These are phyloP conservation scores for Galerucella pusilla DNA, from an alignment of 2,888 invertebrate species.

Conservation along the genomic window DNA sequence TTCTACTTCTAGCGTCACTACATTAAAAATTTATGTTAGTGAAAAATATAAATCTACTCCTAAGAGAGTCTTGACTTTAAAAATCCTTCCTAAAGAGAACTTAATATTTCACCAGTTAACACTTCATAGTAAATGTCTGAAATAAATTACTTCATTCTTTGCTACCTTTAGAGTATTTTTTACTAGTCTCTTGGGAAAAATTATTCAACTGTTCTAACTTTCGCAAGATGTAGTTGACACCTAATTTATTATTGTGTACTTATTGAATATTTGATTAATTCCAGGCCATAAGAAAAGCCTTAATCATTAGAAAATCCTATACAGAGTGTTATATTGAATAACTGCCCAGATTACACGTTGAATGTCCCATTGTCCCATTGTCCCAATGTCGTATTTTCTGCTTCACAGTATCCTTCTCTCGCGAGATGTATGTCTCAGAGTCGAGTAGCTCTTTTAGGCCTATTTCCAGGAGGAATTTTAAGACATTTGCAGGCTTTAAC, in stretches of 20 bases:
- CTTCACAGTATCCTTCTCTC: neutral
- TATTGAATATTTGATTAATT: neutral
- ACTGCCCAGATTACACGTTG: too few species aligned
- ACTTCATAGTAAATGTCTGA: conserved; percentile 15
- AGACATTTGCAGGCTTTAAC: too few species aligned
- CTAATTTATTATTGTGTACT: neutral
- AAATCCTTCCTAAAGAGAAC: conserved; percentile 3
- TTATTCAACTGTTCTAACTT: neutral
- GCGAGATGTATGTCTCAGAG: too few species aligned
- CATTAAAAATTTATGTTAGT: conserved; percentile 1
- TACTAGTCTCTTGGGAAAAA: neutral
- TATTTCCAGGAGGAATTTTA: too few species aligned
- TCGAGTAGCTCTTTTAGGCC: too few species aligned
- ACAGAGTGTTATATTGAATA: too few species aligned
- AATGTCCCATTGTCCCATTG: too few species aligned
- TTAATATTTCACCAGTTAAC: conserved; percentile 10
- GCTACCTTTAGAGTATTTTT: neutral
- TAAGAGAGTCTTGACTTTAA: neutral
- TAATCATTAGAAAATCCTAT: too few species aligned
- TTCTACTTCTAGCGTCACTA: too few species aligned
- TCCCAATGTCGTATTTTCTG: too few species aligned
- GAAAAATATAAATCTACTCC: neutral
- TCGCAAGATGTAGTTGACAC: neutral
- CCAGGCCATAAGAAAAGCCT: neutral
- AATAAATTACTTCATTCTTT: conserved; percentile 19